A percentile compares a stretch with the other conserved stretches of the same genome.
Evolutionary conservation across 2,113 vertebrate genomes (phyloP).

Genomic region (Corythaeola cristata): DNA sequence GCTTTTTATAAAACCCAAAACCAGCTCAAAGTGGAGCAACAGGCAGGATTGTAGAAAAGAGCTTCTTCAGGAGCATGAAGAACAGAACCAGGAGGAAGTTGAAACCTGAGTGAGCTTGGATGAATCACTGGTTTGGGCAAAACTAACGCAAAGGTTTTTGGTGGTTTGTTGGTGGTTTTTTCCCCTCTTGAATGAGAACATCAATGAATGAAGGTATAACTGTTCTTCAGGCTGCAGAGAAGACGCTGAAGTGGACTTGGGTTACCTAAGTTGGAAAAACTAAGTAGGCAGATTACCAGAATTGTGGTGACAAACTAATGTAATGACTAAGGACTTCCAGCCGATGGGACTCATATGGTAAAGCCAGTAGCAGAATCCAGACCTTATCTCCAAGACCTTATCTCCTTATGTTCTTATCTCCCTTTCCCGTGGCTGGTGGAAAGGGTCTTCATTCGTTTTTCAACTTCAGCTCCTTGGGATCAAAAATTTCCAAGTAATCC

Average conservation of each 20-base stretch:
- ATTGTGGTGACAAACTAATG: not conserved
- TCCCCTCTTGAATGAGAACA: not conserved
- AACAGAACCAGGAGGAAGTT: not conserved
- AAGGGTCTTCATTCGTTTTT: not conserved
- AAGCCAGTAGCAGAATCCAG: not conserved
- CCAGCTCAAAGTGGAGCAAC: not conserved
- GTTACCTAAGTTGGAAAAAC: not conserved
- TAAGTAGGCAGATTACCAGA: too few relatives aligned
- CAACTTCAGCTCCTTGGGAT: not conserved
- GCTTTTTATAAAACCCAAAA: not conserved
- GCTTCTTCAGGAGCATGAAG: not conserved
- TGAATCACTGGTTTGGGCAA: not conserved
- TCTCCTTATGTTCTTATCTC: too few relatives aligned
- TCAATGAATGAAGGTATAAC: not conserved
- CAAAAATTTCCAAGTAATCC: not conserved
- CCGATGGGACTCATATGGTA: fast-evolving
- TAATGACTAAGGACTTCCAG: not conserved
- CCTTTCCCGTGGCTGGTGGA: not conserved
- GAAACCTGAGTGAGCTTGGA: not conserved
- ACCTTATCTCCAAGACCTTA: not conserved
- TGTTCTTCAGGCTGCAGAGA: not conserved
- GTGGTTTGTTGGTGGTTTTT: too few relatives aligned
- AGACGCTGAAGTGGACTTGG: not conserved
- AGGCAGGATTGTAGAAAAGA: not conserved
- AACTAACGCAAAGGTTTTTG: not conserved